Percentiles rank a stretch among this genome's conserved stretches.
phyloP scores from a whole-genome alignment of 2,113 vertebrate genomes.

The Capreolus pygargus region DNA sequence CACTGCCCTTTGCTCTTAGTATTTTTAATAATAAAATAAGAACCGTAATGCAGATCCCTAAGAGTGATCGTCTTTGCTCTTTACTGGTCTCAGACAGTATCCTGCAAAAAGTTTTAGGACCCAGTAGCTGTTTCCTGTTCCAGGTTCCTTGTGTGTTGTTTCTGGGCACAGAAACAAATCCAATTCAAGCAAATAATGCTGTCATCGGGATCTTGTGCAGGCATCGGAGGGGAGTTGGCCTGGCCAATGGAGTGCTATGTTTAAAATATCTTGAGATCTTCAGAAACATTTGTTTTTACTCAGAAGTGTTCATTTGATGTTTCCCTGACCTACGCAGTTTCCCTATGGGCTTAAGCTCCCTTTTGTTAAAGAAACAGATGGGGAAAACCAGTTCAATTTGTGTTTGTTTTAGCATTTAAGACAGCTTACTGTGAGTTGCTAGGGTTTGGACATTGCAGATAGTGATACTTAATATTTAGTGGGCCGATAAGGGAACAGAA shows the following conservation, averaged over 20 bases:
- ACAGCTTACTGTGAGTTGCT: conserved; percentile 13
- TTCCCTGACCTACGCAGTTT: conserved; percentile 68
- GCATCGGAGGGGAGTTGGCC: background rate
- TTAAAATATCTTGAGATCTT: conserved; percentile 68
- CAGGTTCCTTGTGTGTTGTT: conserved; percentile 60
- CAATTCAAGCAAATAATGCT: conserved; percentile 71
- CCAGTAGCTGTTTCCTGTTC: conserved; percentile 59
- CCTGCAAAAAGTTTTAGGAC: conserved; percentile 51
- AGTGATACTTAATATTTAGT: background rate
- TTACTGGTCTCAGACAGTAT: conserved; percentile 42
- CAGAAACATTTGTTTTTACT: conserved; percentile 74
- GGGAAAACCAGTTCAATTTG: conserved; percentile 31
- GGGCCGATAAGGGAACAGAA: background rate
- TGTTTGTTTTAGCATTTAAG: conserved; percentile 73
- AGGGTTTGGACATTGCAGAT: background rate
- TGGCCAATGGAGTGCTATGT: conserved; percentile 45
- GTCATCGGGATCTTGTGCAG: conserved; percentile 70
- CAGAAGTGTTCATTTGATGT: conserved; percentile 73
- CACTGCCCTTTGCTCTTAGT: background rate
- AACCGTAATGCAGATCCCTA: background rate
- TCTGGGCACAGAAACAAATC: conserved; percentile 68
- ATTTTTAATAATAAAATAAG: background rate
- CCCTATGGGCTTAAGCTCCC: conserved; percentile 65
- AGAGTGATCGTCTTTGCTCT: background rate
- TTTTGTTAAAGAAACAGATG: conserved; percentile 74